Base-by-base conservation (phyloP, 1,140 invertebrate species). In the Lethrus apterus region DNA sequence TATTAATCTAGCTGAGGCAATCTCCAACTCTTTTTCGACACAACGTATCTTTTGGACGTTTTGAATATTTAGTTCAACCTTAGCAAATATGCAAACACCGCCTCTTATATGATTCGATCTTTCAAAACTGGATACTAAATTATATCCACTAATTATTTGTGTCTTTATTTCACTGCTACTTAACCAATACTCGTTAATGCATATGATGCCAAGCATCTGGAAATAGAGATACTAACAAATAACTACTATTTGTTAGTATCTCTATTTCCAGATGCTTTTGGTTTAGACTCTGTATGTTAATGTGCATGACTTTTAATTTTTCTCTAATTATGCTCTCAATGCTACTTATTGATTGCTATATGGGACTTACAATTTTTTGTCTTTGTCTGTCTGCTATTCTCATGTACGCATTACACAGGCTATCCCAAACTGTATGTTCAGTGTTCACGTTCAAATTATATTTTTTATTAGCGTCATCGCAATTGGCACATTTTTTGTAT, bases 401-500 rank as follows among this genome's bases (percentile, higher is more conserved):
- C n/a, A 11, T 10, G 17, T 38, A 38, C 4, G 20, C 10, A 2
- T 23, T 32, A 24, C 44, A 48, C 15, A 4, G 8, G 10, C 4
- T 7, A 36, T 42, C 26, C 24, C 17, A 24, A 3, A 34, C 38
- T 10, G 8, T 9, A 24, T 48, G 40, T n/a, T 44, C 4, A 5
- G 13, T 48, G 4, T 44, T 23, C 9, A 44, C 33, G 9, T 48
- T 24, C 9, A 18, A 10, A n/a, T 48, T 48, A 18, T 32, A 44
- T 13, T 33, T 48, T 32, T 35, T 13, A 24, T 48, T 48, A 8
- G 21, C 32, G 11, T 32, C 11, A 3, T 19, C 18, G 21, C 47
- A 48, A 30, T 48, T 48, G 23, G 7, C 29, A 34, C 40, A 48
- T n/a, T 44, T 34, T 19, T 44, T 48, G 7, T 19, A 2, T 34